Evolutionary conservation across 2,888 invertebrate genomes (phyloP).

Genomic region (Eumerus sabulonum): DNA sequence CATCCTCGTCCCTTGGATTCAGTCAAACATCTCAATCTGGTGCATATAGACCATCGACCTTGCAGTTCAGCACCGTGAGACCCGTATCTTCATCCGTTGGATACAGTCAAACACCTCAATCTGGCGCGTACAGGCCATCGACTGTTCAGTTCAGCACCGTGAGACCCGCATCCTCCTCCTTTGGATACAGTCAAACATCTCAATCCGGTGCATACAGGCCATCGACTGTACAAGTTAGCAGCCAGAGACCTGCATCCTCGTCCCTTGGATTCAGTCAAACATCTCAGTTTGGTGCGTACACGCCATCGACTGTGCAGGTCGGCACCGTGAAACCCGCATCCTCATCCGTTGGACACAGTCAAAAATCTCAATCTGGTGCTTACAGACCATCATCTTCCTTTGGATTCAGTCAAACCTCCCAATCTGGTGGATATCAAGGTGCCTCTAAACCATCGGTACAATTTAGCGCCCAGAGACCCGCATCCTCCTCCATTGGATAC

Average conservation of each 20-base stretch:
- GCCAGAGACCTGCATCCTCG: too few species aligned
- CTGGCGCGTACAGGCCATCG: neutral
- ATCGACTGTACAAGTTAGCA: too few species aligned
- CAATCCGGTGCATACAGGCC: too few species aligned
- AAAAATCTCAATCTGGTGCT: too few species aligned
- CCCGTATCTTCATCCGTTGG: neutral
- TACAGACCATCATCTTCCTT: too few species aligned
- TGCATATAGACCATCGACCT: neutral
- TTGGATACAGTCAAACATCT: neutral
- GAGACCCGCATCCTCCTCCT: neutral
- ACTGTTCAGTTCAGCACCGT: neutral
- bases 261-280: too few species aligned
- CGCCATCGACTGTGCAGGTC: neutral
- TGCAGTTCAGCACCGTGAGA: neutral
- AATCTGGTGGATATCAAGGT: too few species aligned
- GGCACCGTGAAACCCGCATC: neutral
- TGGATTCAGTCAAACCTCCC: too few species aligned
- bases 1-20: neutral
- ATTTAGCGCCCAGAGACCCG: too few species aligned
- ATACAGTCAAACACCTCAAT: neutral
- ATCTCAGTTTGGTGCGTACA: too few species aligned
- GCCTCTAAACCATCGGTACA: too few species aligned
- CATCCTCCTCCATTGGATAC: too few species aligned
- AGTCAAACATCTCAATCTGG: constrained; percentile 3
- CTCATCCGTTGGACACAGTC: neutral